Base-by-base conservation (phyloP, 2,888 invertebrate species). In the Ennomos quercinarius region DNA sequence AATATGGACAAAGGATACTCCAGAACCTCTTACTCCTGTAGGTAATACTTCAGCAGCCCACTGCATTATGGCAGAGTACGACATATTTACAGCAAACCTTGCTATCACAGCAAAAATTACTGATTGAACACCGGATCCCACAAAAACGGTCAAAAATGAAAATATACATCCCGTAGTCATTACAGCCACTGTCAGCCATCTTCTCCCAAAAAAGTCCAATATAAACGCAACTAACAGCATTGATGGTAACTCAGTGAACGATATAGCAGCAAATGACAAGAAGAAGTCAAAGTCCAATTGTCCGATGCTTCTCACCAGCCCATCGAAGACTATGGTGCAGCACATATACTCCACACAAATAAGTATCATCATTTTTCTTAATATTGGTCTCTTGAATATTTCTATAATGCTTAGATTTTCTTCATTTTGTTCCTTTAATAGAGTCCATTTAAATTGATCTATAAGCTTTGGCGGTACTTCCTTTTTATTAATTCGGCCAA, bases 31-130 rank as follows among this genome's bases (percentile, higher is more conserved):
- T 0, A 84, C 84, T 10, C 81, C 64, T 0, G 83, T 83, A 0
- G 87, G 85, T 9, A 86, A 56, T n/a, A 85, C 61, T 61, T 87
- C 86, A 8, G 84, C 79, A 9, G 77, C 76, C 86, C 86, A 87
- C 45, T 86, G 86, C 71, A 80, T 78, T 0, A 72, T 55, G 0
- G 81, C 71, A 58, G 73, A 74, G 40, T 69, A 78, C 0, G 81
- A 74, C 74, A 87, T 84, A 54, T 85, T 86, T 0, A 86, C 78
- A 11, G 76, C 72, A 59, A 86, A 86, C 53, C 86, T 79, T 2
- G 87, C 85, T 3, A 81, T 57, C 0, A 86, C 73, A 27, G 83
- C 81, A 44, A 76, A 84, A n/a, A 76, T 53, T 1, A 86, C 78
- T 13, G 85, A 75, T 44, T 66, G 46, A 10, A 78, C 36, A n/a